These are phyloP conservation scores for Ceratotherium simum DNA, from an alignment of 2,113 vertebrate genomes.

Conservation along the genomic window DNA sequence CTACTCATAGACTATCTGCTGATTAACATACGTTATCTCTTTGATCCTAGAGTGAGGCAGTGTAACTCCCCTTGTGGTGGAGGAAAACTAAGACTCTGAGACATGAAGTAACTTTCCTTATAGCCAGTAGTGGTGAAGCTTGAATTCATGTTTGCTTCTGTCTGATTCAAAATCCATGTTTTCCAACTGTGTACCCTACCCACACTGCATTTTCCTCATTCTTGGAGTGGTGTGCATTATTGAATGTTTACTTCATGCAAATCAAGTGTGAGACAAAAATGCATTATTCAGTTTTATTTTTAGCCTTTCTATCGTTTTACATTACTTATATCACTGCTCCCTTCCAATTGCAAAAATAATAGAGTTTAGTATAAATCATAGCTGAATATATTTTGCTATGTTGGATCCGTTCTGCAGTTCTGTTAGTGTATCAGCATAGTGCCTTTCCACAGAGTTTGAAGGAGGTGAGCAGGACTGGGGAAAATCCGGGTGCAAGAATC, in stretches of 20 bases:
- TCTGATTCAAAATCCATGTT: neutral
- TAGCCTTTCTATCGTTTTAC: neutral
- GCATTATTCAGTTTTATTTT: neutral
- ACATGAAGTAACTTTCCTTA: neutral
- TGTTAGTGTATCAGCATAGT: neutral
- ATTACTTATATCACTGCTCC: neutral
- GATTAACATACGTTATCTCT: neutral
- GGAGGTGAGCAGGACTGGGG: neutral
- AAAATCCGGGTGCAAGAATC: neutral
- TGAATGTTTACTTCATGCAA: neutral
- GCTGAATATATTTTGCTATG: neutral
- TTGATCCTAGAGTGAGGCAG: neutral
- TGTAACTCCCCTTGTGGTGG: neutral
- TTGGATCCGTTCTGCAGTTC: neutral
- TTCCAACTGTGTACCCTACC: neutral
- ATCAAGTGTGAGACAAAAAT: neutral
- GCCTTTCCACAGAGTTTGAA: neutral
- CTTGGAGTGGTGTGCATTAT: neutral
- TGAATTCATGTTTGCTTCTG: neutral
- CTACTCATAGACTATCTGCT: neutral
- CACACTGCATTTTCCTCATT: neutral
- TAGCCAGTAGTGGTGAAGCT: neutral
- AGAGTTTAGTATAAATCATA: neutral
- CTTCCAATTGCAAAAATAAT: neutral
- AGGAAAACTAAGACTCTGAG: neutral